Evolutionary conservation across 2,888 invertebrate genomes (phyloP).

Genomic region (Mellilla xanthometata): DNA sequence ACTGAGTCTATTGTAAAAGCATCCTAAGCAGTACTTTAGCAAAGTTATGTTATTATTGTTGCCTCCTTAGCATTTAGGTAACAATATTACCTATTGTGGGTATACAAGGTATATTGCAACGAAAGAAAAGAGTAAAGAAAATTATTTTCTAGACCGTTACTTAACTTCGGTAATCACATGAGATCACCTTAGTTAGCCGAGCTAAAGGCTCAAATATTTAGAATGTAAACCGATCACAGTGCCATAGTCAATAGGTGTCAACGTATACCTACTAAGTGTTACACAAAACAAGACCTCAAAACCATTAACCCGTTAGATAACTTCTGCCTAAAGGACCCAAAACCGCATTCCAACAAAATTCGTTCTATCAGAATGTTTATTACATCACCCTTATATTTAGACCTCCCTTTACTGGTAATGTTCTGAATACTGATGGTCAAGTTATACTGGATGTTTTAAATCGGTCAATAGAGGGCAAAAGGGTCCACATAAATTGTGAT

Average conservation of each 20-base stretch:
- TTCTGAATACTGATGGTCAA: constrained; percentile 24
- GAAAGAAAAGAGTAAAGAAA: too few relatives aligned
- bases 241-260: too few relatives aligned
- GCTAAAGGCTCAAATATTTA: too few relatives aligned
- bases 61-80: neutral
- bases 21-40: constrained; percentile 10
- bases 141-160: too few relatives aligned
- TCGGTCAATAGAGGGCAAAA: constrained; percentile 58
- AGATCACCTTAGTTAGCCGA: too few relatives aligned
- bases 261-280: too few relatives aligned
- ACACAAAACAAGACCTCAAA: constrained; percentile 6
- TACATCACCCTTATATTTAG: constrained; percentile 19
- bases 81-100: constrained; percentile 3
- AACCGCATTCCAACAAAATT: constrained; percentile 46
- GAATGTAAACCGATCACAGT: too few relatives aligned
- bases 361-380: constrained; percentile 41
- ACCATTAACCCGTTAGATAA: constrained; percentile 11
- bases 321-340: constrained; percentile 28
- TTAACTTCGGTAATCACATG: too few relatives aligned
- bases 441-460: constrained; percentile 43
- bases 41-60: constrained; percentile 17
- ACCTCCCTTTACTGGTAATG: constrained; percentile 1
- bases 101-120: too few relatives aligned
- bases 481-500: constrained; percentile 71
- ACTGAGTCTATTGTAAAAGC: neutral